Base-by-base conservation (phyloP, 2,113 vertebrate species). In the Serinus canaria region DNA sequence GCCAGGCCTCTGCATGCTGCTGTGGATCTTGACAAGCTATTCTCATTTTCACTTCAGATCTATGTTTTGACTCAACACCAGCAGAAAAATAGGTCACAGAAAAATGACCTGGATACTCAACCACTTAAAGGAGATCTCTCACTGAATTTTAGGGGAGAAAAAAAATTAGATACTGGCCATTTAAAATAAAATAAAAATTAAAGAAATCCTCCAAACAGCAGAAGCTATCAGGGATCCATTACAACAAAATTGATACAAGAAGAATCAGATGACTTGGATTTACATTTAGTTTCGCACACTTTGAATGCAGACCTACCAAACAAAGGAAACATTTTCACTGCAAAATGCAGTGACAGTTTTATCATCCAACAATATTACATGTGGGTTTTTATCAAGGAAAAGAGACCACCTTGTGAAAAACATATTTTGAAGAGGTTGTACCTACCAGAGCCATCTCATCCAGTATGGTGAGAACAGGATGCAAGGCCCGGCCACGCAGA, bases 1-100 rank as follows among this genome's bases (percentile, higher is more conserved):
- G 24, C 15, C 55, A 93, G 76, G 56, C 15, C 37, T 86, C 78
- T 68, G 52, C 44, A 41, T 19, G 25, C 66, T 64, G 27, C 23
- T 84, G 24, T 44, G 88, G 74, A 69, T 77, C 70, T 85, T 50
- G 63, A 87, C 70, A 83, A 90, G 50, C 72, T 88, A 47, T 74
- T 94, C 78, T 90, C 49, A 75, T 89, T 95, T 97, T 94, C 74
- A 90, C 27, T 21, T 94, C 63, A 83, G 82, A 83, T 86, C 85
- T 7, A 1, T 58, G 73, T 91, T 96, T 92, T 95, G 82, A 95
- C 74, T 96, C 84, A 91, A 91, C 23, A 41, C 13, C 56, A 87
- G 39, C 37, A 80, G 84, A 82, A 95, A n/a, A 79, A 91, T 94
- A 95, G 55, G 50, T 77, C 75, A 92, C 59, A 82, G 55, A 67